Evolutionary conservation across 2,888 invertebrate species (phyloP).

Genomic region (Nezara viridula): DNA sequence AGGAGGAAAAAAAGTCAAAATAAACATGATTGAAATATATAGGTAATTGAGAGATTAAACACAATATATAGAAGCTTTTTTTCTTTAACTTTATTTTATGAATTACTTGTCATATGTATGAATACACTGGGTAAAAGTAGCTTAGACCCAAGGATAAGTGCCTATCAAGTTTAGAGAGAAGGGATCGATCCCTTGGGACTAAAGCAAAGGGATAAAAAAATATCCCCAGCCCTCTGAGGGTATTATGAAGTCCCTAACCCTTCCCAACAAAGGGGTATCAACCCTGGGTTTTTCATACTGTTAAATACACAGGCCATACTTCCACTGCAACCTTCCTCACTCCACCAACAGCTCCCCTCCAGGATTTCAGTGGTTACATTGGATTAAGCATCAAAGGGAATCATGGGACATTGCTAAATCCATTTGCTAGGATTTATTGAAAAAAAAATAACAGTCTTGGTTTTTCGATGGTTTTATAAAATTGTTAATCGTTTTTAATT

Average conservation of each 20-base stretch:
- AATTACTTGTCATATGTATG: not conserved
- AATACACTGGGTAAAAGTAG: not conserved
- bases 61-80: not conserved
- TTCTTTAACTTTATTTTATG: not conserved
- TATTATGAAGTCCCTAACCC: constrained; percentile 26
- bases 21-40: not conserved
- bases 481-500: not conserved
- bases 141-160: not conserved
- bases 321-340: not conserved
- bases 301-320: not conserved
- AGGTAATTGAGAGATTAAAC: not conserved
- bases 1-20: not conserved
- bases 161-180: constrained; percentile 1
- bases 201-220: not conserved
- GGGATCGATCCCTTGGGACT: not conserved
- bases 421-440: not conserved
- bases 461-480: not conserved
- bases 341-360: not conserved
- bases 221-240: not conserved
- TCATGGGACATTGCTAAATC: not conserved
- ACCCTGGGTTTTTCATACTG: not conserved
- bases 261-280: not conserved
- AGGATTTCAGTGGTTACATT: not conserved
- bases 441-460: not conserved
- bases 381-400: not conserved